Conservation (phyloP, 2,888 invertebrate genomes). For the Operophtera brumata region DNA sequence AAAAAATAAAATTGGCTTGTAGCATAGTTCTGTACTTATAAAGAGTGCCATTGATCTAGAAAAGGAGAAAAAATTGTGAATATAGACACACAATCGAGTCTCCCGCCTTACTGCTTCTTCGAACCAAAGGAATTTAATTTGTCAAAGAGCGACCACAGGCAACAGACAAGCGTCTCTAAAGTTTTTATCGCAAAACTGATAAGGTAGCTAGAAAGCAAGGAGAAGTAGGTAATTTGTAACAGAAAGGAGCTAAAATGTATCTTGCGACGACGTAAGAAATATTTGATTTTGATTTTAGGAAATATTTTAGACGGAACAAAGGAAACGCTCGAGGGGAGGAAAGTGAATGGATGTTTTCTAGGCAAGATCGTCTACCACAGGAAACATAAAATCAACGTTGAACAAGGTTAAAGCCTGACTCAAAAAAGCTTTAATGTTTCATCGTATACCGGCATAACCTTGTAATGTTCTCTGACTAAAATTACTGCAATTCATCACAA, state of each 20-base stretch:
- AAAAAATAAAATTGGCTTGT: too few species aligned
- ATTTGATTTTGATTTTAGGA: slow-evolving; percentile 9
- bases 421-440: too few species aligned
- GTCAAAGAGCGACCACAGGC: slow-evolving; percentile 42
- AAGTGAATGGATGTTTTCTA: not conserved
- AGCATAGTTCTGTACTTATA: too few species aligned
- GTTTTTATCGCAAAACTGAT: slow-evolving; percentile 51
- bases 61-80: slow-evolving; percentile 1
- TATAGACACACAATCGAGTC: slow-evolving; percentile 6
- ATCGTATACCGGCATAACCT: too few species aligned
- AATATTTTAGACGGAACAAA: slow-evolving; percentile 1
- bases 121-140: slow-evolving; percentile 50
- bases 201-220: slow-evolving; percentile 34
- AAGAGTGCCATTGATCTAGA: not conserved
- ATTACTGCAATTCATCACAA: not conserved
- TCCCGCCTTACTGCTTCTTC: slow-evolving; percentile 41
- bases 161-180: slow-evolving; percentile 40
- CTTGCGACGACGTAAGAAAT: slow-evolving; percentile 8
- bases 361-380: too few species aligned
- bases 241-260: slow-evolving; percentile 25
- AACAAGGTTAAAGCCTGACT: too few species aligned
- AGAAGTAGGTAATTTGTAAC: slow-evolving; percentile 37
- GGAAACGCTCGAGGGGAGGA: not conserved
- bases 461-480: not conserved
- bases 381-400: too few species aligned